These are phyloP conservation scores for Cantharis flavilabris DNA, from an alignment of 2,888 invertebrate genomes.

Conservation along the genomic window DNA sequence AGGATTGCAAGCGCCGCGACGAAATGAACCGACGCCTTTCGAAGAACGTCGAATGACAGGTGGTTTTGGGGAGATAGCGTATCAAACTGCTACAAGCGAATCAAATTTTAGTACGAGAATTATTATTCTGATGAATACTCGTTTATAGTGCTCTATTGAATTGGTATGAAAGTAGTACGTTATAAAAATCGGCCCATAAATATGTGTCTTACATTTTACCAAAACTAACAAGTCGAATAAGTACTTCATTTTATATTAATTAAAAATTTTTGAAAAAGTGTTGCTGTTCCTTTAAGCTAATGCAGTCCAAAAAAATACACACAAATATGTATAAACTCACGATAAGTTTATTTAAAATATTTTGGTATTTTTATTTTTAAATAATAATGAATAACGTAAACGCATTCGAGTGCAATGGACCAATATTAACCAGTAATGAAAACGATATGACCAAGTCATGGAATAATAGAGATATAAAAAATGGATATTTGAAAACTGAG, in stretches of 20 bases:
- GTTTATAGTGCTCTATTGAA: background rate
- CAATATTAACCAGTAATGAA: constrained; percentile 42
- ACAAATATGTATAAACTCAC: background rate
- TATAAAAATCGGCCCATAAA: background rate
- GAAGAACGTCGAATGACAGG: constrained; percentile 40
- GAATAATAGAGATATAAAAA: constrained; percentile 42
- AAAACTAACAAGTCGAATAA: background rate
- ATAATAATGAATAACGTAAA: constrained; percentile 24
- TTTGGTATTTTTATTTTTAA: background rate
- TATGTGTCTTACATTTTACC: background rate
- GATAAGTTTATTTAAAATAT: background rate
- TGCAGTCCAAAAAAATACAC: background rate
- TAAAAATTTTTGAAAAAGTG: background rate
- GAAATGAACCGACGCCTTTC: constrained; percentile 30
- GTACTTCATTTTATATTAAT: background rate
- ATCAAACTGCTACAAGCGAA: constrained; percentile 36
- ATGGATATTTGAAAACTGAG: constrained; percentile 44
- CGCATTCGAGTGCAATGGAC: constrained; percentile 37
- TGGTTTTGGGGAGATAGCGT: constrained; percentile 39
- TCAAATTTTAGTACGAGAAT: constrained; percentile 38
- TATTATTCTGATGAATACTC: constrained; percentile 1
- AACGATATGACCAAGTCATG: constrained; percentile 39
- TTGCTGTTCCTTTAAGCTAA: background rate
- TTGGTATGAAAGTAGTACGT: background rate
- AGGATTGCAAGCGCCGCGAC: constrained; percentile 34